phyloP scores from a whole-genome alignment of 1,140 invertebrate species.

The Scaptodrosophila lebanonensis region DNA sequence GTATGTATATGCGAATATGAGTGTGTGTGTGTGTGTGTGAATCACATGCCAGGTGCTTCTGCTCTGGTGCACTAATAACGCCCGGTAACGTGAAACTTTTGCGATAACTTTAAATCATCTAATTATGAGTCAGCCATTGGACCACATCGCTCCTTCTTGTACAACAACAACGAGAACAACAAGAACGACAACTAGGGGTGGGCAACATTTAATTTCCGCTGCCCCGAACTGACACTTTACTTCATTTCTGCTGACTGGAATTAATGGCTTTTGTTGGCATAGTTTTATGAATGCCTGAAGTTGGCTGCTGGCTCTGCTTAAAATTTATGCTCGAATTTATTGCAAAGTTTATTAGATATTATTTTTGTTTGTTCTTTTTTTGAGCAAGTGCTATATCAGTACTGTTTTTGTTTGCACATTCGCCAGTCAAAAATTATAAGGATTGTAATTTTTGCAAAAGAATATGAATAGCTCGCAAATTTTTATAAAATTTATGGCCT shows the following conservation, averaged over 20 bases:
- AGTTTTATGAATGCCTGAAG: conserved; percentile 75
- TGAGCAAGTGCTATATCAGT: no score
- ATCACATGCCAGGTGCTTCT: no score
- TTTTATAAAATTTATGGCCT: conserved; percentile 68
- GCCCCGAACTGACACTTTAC: conserved; percentile 67
- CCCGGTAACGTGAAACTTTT: conserved; percentile 43
- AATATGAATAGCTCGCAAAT: conserved; percentile 39
- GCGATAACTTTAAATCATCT: conserved; percentile 76
- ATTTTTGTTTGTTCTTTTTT: conserved; percentile 45
- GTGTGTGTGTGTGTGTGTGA: background rate
- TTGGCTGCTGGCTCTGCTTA: conserved; percentile 60
- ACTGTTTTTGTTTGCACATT: no score
- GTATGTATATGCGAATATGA: no score
- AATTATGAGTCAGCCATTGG: conserved; percentile 68
- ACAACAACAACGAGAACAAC: conserved; percentile 11
- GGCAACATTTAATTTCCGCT: conserved; percentile 68
- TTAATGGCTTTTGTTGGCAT: conserved; percentile 75
- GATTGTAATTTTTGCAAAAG: conserved; percentile 45
- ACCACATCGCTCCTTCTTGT: conserved; percentile 23
- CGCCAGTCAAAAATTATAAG: background rate
- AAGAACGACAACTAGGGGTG: conserved; percentile 11
- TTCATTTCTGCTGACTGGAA: conserved; percentile 74
- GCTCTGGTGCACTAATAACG: no score
- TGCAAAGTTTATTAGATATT: conserved; percentile 73
- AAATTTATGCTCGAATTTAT: conserved; percentile 75